Conservation (phyloP, 2,797 vertebrate species). For the Paramormyrops hopkinsi region DNA sequence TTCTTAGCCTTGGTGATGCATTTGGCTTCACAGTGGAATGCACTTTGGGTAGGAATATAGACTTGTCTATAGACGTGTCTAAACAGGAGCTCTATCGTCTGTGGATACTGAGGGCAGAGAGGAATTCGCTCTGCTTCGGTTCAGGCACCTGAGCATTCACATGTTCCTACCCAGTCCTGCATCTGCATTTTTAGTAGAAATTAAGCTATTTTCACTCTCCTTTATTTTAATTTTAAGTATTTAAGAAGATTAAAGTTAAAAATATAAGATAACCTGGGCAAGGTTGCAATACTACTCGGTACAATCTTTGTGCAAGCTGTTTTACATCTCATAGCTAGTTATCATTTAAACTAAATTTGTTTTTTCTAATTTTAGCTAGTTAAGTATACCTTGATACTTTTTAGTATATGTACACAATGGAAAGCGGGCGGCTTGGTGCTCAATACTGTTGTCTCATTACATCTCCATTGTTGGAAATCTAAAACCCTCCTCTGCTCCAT, state of each 20-base stretch:
- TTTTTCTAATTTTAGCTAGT: background rate
- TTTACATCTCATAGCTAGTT: background rate
- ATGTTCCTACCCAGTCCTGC: background rate
- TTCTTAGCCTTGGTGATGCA: conserved; percentile 30
- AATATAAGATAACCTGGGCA: background rate
- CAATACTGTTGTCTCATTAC: background rate
- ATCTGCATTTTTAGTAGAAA: background rate
- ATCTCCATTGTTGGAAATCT: background rate
- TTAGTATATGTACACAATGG: background rate
- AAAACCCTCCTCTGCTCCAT: background rate
- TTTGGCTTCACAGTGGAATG: conserved; percentile 51
- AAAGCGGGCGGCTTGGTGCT: background rate
- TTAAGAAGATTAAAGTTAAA: background rate
- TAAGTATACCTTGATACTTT: background rate
- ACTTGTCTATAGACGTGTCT: conserved; percentile 49
- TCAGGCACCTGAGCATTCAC: conserved; percentile 24
- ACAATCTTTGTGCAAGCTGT: too few relatives aligned
- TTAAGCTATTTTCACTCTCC: background rate
- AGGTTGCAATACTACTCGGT: background rate
- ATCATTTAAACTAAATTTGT: background rate
- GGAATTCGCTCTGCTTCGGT: conserved; percentile 19
- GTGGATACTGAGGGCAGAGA: conserved; percentile 27
- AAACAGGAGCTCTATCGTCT: conserved; percentile 46
- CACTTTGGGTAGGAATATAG: conserved; percentile 33
- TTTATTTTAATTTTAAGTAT: background rate